Evolutionary conservation across 2,888 invertebrate genomes (phyloP).

Genomic region (Protophormia terraenovae): DNA sequence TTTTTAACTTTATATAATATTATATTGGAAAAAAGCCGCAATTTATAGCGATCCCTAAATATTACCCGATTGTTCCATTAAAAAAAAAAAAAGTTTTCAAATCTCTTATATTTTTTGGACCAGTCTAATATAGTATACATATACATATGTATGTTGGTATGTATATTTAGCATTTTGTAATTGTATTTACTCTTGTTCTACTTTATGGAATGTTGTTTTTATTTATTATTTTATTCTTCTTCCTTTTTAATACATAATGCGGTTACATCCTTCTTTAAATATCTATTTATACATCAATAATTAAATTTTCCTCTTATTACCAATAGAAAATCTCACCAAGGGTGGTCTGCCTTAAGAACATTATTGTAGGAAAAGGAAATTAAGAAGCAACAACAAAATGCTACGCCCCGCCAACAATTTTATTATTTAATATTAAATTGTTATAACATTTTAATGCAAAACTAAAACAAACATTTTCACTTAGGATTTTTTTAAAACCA

Average conservation of each 20-base stretch:
- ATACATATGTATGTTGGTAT: background rate
- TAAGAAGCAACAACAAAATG: background rate
- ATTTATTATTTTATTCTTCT: conserved; percentile 1
- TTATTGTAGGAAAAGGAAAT: background rate
- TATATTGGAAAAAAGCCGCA: too few species aligned
- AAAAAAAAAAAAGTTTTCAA: too few species aligned
- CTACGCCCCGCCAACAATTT: background rate
- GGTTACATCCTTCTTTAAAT: conserved; percentile 37
- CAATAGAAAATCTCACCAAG: conserved; percentile 5
- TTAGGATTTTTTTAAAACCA: background rate
- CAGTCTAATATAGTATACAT: too few species aligned
- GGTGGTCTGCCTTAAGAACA: background rate
- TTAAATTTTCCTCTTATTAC: conserved; percentile 36
- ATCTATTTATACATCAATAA: conserved; percentile 52
- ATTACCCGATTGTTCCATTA: too few species aligned
- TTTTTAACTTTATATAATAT: too few species aligned
- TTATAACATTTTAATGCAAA: background rate
- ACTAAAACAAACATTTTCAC: background rate
- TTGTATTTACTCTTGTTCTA: conserved; percentile 13
- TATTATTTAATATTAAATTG: background rate
- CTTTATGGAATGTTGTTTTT: conserved; percentile 12
- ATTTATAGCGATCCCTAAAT: too few species aligned
- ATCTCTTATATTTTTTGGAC: too few species aligned
- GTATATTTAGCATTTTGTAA: background rate
- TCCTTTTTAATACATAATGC: conserved; percentile 37